Conservation (phyloP, 2,797 vertebrate species). For the Triplophysa bombifrons region DNA sequence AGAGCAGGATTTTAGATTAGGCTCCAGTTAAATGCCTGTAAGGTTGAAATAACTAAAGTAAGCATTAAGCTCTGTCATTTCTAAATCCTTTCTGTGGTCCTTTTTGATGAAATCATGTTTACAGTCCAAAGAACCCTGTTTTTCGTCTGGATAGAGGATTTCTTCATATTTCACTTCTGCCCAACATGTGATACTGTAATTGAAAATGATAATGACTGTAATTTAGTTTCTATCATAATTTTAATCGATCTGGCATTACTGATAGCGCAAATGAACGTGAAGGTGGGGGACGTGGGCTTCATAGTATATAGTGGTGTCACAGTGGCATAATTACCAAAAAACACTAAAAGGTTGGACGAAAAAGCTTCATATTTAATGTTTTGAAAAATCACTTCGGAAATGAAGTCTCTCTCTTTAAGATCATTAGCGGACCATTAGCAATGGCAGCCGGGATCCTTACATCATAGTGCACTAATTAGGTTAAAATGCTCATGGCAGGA, state of each 20-base stretch:
- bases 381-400: constrained; percentile 66
- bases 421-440: constrained; percentile 66
- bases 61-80: too few relatives aligned
- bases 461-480: constrained; percentile 64
- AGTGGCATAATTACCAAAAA: constrained; percentile 53
- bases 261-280: constrained; percentile 36
- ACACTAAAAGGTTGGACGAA: constrained; percentile 50
- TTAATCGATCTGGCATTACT: constrained; percentile 46
- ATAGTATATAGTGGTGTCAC: constrained; percentile 41
- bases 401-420: constrained; percentile 63
- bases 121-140: background rate
- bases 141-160: background rate
- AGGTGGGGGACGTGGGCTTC: constrained; percentile 23
- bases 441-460: constrained; percentile 64
- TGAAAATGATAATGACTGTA: constrained; percentile 50
- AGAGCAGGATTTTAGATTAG: too few relatives aligned
- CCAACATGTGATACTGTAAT: constrained; percentile 23
- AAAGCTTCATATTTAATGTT: constrained; percentile 54
- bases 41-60: too few relatives aligned
- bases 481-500: constrained; percentile 64
- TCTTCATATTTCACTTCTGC: constrained; percentile 19
- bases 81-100: background rate
- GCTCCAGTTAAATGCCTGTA: too few relatives aligned
- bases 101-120: background rate
- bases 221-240: constrained; percentile 44